Base-by-base conservation (phyloP, 2,888 invertebrate genomes). In the Andrena marginata region DNA sequence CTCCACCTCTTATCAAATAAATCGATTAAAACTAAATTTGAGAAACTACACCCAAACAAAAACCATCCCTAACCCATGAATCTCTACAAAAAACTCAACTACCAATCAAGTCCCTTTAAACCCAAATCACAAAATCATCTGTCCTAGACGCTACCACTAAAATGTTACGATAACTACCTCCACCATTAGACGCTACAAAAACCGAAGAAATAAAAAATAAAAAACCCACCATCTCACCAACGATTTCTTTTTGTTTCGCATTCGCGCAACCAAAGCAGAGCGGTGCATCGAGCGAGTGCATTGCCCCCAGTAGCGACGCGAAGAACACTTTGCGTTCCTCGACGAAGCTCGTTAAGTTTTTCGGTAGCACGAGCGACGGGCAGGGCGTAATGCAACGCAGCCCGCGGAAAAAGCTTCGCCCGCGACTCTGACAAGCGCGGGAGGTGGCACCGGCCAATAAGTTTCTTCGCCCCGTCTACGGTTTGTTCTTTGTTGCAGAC, bases 401-500 rank as follows among this genome's bases (percentile, higher is more conserved):
- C 10, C 16, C 59, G 33, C 8, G 7, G 6, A 33, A 62, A 62
- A 62, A 62, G 20, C 33, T 20, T 20, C 33, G 7, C 20, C 20
- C 7, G 8, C n/a, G 33, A 42, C 42, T 42, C 42, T 23, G 69
- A 59, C 42, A 59, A 42, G 20, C 56, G 59, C 42, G 3, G 35
- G 35, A 5, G 26, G 59, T 20, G 10, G 3, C 31, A 7, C 7
- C 42, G 63, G 49, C 48, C 49, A 51, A 70, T 51, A 48, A 13
- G 7, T 54, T 65, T 68, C 4, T 23, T 10, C 16, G 0, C 51
- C 10, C 35, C 49, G 2, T 49, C 49, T 80, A 16, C 16, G 33
- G 20, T n/a, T 48, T 63, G 26, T 62, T 74, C 68, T 71, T 23
- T 76, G 68, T 90, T 94, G 23, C 93, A 96, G 96, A 95, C 92